phyloP scores from a whole-genome alignment of 2,113 vertebrate genomes.

The Lasiurus cinereus region DNA sequence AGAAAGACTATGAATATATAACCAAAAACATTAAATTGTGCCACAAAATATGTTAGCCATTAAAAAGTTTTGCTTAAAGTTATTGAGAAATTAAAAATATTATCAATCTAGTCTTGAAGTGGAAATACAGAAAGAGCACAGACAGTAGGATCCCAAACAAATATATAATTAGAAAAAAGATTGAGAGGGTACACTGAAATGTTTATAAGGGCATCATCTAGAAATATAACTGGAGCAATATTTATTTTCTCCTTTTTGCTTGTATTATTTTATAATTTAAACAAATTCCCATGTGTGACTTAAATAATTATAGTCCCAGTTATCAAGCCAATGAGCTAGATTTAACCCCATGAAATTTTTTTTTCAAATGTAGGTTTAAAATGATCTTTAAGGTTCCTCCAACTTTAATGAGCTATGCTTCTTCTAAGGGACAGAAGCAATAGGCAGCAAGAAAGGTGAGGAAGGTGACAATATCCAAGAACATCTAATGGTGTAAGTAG shows the following conservation, averaged over 20 bases:
- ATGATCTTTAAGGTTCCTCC: background rate
- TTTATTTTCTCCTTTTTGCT: background rate
- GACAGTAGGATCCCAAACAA: background rate
- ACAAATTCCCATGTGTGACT: background rate
- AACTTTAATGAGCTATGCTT: background rate
- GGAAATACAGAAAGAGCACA: background rate
- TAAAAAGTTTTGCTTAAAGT: constrained; percentile 6
- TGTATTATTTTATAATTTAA: constrained; percentile 5
- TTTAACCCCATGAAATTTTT: background rate
- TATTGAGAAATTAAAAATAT: background rate
- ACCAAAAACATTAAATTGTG: background rate
- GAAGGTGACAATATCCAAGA: background rate
- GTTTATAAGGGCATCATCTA: background rate
- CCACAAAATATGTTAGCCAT: constrained; percentile 21
- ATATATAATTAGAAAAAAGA: constrained; percentile 1
- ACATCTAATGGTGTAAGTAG: background rate
- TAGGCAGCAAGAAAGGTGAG: background rate
- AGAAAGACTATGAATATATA: constrained; percentile 40
- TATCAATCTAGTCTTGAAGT: background rate
- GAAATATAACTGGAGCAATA: background rate
- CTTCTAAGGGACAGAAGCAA: background rate
- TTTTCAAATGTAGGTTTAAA: background rate
- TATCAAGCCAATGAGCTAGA: constrained; percentile 29
- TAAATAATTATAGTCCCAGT: background rate
- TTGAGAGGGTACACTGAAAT: background rate